Conservation (phyloP, 1,140 invertebrate genomes). For the Spodoptera frugiperda region DNA sequence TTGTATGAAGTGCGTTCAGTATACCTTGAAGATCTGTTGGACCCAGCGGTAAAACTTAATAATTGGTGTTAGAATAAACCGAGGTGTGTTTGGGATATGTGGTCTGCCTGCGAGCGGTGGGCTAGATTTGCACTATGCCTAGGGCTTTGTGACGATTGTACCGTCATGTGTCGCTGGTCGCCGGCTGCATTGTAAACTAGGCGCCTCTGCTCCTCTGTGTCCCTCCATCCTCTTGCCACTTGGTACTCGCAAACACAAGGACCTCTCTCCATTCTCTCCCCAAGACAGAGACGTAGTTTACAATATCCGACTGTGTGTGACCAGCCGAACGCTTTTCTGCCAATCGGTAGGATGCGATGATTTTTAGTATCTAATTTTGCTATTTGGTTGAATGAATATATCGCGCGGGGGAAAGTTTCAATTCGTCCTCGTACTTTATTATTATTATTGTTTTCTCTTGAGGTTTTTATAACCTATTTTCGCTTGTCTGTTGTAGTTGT, state of each 20-base stretch:
- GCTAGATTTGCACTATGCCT: slow-evolving; percentile 56
- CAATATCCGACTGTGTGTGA: slow-evolving; percentile 25
- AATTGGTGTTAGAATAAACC: slow-evolving; percentile 75
- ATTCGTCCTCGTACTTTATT: slow-evolving; percentile 37
- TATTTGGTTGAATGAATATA: slow-evolving; percentile 45
- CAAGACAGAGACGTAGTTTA: slow-evolving; percentile 18
- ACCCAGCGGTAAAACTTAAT: slow-evolving; percentile 54
- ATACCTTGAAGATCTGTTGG: slow-evolving; percentile 54
- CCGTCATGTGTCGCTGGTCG: slow-evolving; percentile 37
- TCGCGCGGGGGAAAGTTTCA: slow-evolving; percentile 46
- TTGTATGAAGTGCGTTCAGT: slow-evolving; percentile 26
- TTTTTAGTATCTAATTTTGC: slow-evolving; percentile 46
- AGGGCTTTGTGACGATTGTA: slow-evolving; percentile 43
- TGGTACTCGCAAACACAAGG: too few relatives aligned
- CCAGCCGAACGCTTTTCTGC: slow-evolving; percentile 41
- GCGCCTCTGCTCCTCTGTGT: neutral
- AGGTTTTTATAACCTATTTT: slow-evolving; percentile 47
- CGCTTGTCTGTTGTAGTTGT: slow-evolving; percentile 48
- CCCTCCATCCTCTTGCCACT: neutral
- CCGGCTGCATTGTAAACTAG: slow-evolving; percentile 25
- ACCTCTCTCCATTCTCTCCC: neutral
- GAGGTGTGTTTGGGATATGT: slow-evolving; percentile 81
- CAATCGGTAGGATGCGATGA: slow-evolving; percentile 36
- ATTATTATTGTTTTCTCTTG: slow-evolving; percentile 45
- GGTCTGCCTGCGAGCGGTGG: slow-evolving; percentile 72